A percentile compares a stretch with the other conserved stretches of the same genome.
Evolutionary conservation across 1,140 invertebrate species (phyloP).

Genomic region (Ditylenchus dipsaci): DNA sequence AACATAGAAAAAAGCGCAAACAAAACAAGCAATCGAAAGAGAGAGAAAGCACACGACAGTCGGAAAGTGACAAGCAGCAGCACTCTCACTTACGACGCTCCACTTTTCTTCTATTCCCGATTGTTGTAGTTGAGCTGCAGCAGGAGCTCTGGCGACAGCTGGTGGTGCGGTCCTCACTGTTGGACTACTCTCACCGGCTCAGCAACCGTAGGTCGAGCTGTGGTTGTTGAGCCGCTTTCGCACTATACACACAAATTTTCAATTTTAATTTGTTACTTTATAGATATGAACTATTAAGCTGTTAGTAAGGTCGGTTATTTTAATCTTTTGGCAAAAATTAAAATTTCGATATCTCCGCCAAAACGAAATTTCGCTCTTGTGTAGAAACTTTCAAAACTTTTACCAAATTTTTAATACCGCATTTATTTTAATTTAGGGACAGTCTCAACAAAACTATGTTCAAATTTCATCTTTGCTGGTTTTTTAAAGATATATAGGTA

Average conservation of each 20-base stretch:
- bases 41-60: not conserved
- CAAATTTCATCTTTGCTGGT: too few species aligned
- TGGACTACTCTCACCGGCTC: not conserved
- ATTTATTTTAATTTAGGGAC: too few species aligned
- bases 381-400: too few species aligned
- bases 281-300: not conserved
- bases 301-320: too few species aligned
- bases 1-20: slow-evolving; percentile 14
- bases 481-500: too few species aligned
- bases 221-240: not conserved
- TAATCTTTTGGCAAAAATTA: too few species aligned
- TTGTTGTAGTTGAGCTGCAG: not conserved
- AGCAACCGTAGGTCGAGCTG: not conserved
- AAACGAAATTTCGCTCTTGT: too few species aligned
- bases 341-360: too few species aligned
- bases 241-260: not conserved
- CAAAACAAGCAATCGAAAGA: slow-evolving; percentile 4
- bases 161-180: not conserved
- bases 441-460: too few species aligned
- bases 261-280: not conserved
- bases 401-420: too few species aligned
- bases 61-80: not conserved
- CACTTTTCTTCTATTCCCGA: not conserved
- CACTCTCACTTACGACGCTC: not conserved
- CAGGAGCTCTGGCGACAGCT: not conserved